Conservation (phyloP, 1,140 invertebrate genomes). For the Zaprionus vittiger region DNA sequence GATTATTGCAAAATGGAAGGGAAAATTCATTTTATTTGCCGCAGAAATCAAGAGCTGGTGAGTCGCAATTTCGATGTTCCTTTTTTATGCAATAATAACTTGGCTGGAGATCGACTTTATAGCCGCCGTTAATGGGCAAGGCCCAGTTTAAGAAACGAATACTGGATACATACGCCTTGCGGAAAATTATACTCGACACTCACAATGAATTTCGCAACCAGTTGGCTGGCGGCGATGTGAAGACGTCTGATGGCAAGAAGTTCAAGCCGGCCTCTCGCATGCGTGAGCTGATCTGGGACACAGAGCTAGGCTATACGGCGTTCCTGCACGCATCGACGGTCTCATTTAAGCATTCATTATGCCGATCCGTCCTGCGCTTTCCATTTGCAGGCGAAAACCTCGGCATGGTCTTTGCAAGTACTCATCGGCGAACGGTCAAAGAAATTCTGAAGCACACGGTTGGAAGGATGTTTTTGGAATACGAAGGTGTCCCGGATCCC, state of each 20-base stretch:
- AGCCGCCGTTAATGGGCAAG: not conserved
- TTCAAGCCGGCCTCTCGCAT: slow-evolving; percentile 55
- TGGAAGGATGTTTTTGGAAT: slow-evolving; percentile 32
- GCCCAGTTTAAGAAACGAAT: not conserved
- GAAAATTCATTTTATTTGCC: slow-evolving; percentile 49
- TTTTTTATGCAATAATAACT: not conserved
- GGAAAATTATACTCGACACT: not conserved
- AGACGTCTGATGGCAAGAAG: not conserved
- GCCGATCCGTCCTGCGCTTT: slow-evolving; percentile 48
- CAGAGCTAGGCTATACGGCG: slow-evolving; percentile 59
- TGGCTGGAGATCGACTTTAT: not conserved
- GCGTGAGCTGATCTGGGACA: slow-evolving; percentile 65
- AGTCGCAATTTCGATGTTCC: not conserved
- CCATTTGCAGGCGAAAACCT: slow-evolving; percentile 44
- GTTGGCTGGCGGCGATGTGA: slow-evolving; percentile 39
- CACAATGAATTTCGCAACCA: slow-evolving; percentile 41
- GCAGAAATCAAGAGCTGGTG: slow-evolving; percentile 23
- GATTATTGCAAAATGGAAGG: slow-evolving; percentile 31
- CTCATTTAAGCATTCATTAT: slow-evolving; percentile 49
- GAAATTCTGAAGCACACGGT: slow-evolving; percentile 17
- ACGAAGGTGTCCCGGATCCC: slow-evolving; percentile 20
- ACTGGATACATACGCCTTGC: slow-evolving; percentile 12
- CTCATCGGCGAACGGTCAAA: not conserved
- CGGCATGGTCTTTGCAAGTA: slow-evolving; percentile 13
- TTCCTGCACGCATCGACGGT: slow-evolving; percentile 50